Evolutionary conservation across 2,113 vertebrate species (phyloP).

Genomic region (Plecotus auritus): DNA sequence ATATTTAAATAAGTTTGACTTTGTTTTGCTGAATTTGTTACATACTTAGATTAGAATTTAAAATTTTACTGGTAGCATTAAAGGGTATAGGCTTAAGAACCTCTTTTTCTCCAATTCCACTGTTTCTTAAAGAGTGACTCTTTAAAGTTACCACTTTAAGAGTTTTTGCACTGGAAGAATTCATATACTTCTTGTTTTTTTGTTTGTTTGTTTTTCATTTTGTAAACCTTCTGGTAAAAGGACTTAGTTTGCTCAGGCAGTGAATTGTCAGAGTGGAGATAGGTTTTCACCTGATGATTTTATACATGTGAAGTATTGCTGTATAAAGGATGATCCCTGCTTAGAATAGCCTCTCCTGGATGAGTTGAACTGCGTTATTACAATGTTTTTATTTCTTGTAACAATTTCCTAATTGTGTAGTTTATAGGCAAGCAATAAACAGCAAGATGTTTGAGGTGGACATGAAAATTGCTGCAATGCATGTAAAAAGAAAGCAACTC

Average conservation of each 20-base stretch:
- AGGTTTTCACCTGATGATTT: neutral
- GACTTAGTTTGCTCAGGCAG: neutral
- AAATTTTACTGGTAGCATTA: neutral
- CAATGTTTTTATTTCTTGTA: constrained; percentile 61
- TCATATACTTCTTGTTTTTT: neutral
- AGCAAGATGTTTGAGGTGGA: constrained; percentile 92
- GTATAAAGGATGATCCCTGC: neutral
- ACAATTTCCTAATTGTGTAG: constrained; percentile 80
- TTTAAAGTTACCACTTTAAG: neutral
- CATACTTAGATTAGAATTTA: neutral
- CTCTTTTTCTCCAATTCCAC: neutral
- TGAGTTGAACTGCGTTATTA: constrained; percentile 58
- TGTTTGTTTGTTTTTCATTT: neutral
- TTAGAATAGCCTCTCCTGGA: constrained; percentile 34
- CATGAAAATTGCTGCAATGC: constrained; percentile 92
- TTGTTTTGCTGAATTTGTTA: neutral
- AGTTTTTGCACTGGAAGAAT: neutral
- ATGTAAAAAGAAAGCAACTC: constrained; percentile 89
- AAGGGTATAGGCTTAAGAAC: neutral
- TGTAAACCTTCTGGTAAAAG: neutral
- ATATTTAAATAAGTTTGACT: neutral
- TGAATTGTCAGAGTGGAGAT: neutral
- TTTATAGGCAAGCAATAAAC: constrained; percentile 93
- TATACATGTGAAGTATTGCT: neutral
- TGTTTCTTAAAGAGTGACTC: constrained; percentile 5